phyloP scores from a whole-genome alignment of 2,113 vertebrate species.

The Micronycteris hirsuta region DNA sequence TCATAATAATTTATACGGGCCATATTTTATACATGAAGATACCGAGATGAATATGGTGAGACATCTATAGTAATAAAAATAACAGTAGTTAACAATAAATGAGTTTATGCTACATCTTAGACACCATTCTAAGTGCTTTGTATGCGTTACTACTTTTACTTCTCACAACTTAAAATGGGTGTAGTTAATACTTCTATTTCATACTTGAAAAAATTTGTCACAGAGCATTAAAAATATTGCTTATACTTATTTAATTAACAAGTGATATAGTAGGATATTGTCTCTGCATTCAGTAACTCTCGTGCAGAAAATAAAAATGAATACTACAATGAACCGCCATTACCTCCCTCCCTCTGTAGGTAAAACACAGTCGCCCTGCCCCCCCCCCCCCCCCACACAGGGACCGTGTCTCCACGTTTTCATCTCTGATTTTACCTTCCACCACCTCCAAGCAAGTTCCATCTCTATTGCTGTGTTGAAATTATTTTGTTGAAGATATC shows the following conservation, averaged over 20 bases:
- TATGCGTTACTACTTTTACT: background rate
- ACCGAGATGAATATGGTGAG: background rate
- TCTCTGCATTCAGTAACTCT: background rate
- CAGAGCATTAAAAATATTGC: background rate
- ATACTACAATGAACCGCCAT: background rate
- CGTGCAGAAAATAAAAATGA: background rate
- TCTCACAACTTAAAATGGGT: background rate
- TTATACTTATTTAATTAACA: background rate
- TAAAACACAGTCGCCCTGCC: background rate
- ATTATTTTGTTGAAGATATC: background rate
- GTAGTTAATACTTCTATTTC: background rate
- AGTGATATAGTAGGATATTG: background rate
- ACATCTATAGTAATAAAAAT: background rate
- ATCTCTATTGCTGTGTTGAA: background rate
- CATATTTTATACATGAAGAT: background rate
- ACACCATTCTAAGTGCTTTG: background rate
- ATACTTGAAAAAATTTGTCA: background rate
- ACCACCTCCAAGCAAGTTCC: background rate
- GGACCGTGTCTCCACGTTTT: background rate
- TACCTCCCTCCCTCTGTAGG: background rate
- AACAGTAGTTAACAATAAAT: background rate
- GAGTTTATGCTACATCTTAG: background rate
- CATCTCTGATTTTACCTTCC: background rate
- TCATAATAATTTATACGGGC: background rate
- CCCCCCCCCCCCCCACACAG: background rate